phyloP scores from a whole-genome alignment of 1,140 invertebrate genomes.

The Drosophila sechellia region DNA sequence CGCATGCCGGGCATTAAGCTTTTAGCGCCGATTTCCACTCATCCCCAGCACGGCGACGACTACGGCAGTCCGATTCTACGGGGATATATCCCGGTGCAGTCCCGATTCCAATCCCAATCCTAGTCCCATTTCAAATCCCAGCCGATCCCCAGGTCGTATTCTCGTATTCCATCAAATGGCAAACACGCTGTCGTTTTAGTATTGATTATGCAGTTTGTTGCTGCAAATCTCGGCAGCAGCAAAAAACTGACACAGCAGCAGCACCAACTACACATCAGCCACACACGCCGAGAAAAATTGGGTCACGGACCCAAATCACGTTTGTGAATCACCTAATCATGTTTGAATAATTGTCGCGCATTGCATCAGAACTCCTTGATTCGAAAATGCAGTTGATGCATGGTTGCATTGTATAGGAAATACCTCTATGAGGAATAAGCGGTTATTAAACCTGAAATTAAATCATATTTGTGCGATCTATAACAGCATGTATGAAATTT shows the following conservation, averaged over 20 bases:
- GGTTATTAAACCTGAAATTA: too few species aligned
- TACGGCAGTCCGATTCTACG: neutral
- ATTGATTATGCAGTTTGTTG: conserved; percentile 82
- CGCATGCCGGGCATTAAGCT: conserved; percentile 73
- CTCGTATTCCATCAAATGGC: conserved; percentile 51
- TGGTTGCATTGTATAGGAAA: too few species aligned
- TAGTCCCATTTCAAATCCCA: neutral
- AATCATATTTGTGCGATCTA: too few species aligned
- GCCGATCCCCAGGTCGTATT: conserved; percentile 30
- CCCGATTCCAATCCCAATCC: neutral
- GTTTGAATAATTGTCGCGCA: too few species aligned
- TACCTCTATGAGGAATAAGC: too few species aligned
- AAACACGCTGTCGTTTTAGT: conserved; percentile 75
- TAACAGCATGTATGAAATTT: too few species aligned
- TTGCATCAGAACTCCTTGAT: too few species aligned
- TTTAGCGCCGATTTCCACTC: conserved; percentile 67
- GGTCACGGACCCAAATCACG: neutral
- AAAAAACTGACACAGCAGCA: conserved; percentile 20
- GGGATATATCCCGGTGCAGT: neutral
- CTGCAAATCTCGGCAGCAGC: conserved; percentile 66
- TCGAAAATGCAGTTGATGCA: too few species aligned
- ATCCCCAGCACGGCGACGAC: neutral
- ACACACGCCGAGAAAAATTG: conserved; percentile 5
- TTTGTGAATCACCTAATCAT: neutral
- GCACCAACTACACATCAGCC: conserved; percentile 13